phyloP scores from a whole-genome alignment of 2,113 vertebrate species.

The Lanius collurio region DNA sequence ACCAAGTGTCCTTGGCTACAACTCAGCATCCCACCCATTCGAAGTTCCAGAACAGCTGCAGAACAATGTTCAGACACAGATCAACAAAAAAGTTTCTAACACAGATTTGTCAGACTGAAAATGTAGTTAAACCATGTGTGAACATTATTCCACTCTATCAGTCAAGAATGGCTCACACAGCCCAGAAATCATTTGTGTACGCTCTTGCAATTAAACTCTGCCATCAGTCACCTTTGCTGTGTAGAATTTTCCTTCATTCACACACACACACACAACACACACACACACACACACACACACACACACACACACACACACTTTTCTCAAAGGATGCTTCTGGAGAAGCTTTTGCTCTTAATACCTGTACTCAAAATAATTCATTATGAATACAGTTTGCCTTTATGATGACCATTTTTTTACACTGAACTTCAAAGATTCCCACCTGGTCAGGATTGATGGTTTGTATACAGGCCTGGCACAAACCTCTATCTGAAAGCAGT shows the following conservation, averaged over 20 bases:
- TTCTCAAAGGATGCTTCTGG: background rate
- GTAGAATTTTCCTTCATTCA: background rate
- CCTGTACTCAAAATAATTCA: background rate
- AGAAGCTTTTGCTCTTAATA: background rate
- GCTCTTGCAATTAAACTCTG: background rate
- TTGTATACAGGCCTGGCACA: background rate
- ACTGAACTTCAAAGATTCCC: background rate
- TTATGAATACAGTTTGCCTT: background rate
- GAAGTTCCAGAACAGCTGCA: background rate
- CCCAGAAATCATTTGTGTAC: background rate
- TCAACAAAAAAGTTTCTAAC: background rate
- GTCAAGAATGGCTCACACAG: background rate
- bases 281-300: too few species aligned
- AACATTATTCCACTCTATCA: background rate
- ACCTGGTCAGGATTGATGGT: background rate
- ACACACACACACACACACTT: too few species aligned
- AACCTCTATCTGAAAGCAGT: background rate
- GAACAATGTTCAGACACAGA: background rate
- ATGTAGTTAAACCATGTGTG: background rate
- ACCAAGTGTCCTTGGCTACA: background rate
- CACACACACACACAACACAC: too few species aligned
- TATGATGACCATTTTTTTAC: background rate
- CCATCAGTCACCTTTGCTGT: background rate
- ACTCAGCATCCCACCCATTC: background rate
- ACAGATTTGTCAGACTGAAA: background rate